A percentile compares a stretch with the other conserved stretches of the same genome.
Evolutionary conservation across 2,797 vertebrate genomes (phyloP).

Genomic region (Poeciliopsis gracilis): DNA sequence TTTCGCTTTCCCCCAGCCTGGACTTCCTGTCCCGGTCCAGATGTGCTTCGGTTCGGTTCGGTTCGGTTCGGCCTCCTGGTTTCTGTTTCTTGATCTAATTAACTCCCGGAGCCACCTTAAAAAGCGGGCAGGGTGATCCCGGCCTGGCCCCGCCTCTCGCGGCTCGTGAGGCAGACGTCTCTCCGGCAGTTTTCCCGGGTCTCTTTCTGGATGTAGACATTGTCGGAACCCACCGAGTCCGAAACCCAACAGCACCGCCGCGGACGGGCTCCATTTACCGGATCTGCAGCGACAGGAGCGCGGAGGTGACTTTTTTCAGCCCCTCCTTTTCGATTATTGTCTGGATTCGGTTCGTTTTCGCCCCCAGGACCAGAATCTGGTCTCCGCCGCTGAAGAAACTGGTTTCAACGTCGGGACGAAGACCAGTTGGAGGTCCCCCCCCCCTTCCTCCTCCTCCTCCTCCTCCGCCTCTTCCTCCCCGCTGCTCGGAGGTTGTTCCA

Average conservation of each 20-base stretch:
- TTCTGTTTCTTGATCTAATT: slow-evolving; percentile 30
- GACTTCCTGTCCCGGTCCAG: background rate
- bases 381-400: background rate
- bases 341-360: slow-evolving; percentile 41
- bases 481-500: slow-evolving; percentile 17
- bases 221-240: background rate
- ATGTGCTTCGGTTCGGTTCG: background rate
- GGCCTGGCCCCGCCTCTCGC: slow-evolving; percentile 55
- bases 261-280: slow-evolving; percentile 37
- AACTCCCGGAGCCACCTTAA: slow-evolving; percentile 69
- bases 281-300: slow-evolving; percentile 39
- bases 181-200: slow-evolving; percentile 35
- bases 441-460: background rate
- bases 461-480: background rate
- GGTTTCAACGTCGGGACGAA: slow-evolving; percentile 19
- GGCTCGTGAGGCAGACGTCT: slow-evolving; percentile 48
- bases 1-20: background rate
- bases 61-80: background rate
- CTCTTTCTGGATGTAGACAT: background rate
- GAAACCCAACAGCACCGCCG: background rate
- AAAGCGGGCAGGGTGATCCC: slow-evolving; percentile 50
- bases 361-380: slow-evolving; percentile 28
- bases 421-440: slow-evolving; percentile 1
- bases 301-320: slow-evolving; percentile 23
- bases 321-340: slow-evolving; percentile 46